phyloP scores from a whole-genome alignment of 1,140 invertebrate genomes.

The Aphaenogaster ashmeadi region DNA sequence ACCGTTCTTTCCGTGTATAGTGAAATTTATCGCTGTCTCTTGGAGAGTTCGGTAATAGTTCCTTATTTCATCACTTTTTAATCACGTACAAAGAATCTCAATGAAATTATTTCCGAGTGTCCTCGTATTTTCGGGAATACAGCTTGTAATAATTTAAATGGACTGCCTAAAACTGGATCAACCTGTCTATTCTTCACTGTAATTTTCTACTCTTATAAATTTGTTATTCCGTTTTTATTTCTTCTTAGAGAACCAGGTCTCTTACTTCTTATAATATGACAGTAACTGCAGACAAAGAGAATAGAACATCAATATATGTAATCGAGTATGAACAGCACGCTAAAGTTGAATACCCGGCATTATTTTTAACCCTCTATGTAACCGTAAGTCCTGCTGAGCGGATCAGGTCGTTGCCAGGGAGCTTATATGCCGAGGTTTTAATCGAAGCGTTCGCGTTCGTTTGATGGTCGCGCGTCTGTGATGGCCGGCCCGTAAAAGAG shows the following conservation, averaged over 20 bases:
- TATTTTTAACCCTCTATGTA: conserved; percentile 35
- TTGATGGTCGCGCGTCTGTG: conserved; percentile 11
- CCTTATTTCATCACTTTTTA: background rate
- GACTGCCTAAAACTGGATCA: background rate
- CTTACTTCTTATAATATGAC: conserved; percentile 5
- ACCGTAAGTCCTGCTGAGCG: background rate
- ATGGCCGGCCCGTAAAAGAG: conserved; percentile 30
- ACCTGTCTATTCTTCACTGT: background rate
- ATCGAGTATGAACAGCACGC: conserved; percentile 1
- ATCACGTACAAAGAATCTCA: background rate
- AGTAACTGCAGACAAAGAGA: conserved; percentile 1
- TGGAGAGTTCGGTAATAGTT: background rate
- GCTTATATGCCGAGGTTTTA: conserved; percentile 9
- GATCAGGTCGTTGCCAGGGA: background rate
- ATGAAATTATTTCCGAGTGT: background rate
- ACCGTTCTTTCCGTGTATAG: background rate
- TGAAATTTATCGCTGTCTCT: background rate
- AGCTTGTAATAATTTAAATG: background rate
- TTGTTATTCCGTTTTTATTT: background rate
- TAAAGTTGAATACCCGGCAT: background rate
- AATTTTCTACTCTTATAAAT: background rate
- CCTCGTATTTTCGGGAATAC: background rate
- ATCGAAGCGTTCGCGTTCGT: conserved; percentile 32
- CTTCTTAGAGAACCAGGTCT: background rate
- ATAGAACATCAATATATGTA: background rate